Conservation (phyloP, 2,113 vertebrate species). For the Ginglymostoma cirratum region DNA sequence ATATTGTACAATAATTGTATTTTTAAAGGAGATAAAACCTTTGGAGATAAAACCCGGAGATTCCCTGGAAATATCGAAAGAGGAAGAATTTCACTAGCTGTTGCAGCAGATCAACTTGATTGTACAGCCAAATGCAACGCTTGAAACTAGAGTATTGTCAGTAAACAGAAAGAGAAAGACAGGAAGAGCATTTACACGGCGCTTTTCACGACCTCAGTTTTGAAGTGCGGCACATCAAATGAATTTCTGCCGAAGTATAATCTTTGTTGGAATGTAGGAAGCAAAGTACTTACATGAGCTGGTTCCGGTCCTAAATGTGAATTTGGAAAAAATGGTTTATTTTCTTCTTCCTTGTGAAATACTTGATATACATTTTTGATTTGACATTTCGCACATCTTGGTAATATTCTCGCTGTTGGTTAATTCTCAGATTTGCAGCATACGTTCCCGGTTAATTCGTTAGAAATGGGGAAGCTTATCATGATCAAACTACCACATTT, state of each 20-base stretch:
- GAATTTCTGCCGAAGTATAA: not conserved
- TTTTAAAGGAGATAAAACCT: not conserved
- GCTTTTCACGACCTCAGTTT: not conserved
- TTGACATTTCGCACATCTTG: not conserved
- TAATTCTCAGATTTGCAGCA: not conserved
- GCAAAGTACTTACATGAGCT: not conserved
- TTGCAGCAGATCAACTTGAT: not conserved
- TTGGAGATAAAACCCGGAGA: not conserved
- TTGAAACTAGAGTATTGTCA: not conserved
- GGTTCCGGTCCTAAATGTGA: not conserved
- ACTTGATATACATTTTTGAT: not conserved
- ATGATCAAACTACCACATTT: not conserved
- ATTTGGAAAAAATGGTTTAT: not conserved
- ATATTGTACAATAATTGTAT: too few relatives aligned
- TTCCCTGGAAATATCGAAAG: not conserved
- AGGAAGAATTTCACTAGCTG: not conserved
- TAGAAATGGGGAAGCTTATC: not conserved
- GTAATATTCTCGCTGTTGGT: not conserved
- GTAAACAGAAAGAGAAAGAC: too few relatives aligned
- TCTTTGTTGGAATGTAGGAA: not conserved
- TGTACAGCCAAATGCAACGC: not conserved
- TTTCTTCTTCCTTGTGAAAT: not conserved
- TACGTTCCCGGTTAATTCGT: not conserved
- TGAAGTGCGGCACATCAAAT: not conserved
- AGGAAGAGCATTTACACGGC: not conserved